phyloP scores from a whole-genome alignment of 92 coral and sea anemone species.

The Metridium senile region DNA sequence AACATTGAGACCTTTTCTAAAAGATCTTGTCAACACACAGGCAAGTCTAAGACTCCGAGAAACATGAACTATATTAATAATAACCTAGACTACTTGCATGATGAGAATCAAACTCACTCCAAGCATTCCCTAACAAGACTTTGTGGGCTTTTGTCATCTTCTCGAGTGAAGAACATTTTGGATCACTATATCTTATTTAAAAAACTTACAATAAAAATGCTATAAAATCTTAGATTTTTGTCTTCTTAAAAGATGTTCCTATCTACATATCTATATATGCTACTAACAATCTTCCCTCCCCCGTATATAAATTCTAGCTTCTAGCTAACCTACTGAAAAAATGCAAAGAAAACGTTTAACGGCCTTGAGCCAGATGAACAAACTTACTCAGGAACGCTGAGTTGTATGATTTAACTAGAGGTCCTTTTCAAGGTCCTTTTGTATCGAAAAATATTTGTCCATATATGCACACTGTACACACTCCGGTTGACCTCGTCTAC shows the following conservation, averaged over 20 bases:
- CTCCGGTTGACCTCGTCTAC: neutral
- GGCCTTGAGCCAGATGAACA: constrained; percentile 39
- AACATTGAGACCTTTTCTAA: constrained; percentile 31
- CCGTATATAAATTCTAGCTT: constrained; percentile 31
- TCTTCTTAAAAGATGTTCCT: constrained; percentile 33
- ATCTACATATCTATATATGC: constrained; percentile 33
- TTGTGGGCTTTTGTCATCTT: constrained; percentile 12
- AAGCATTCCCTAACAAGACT: constrained; percentile 25
- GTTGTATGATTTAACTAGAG: constrained; percentile 3
- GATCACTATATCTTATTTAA: constrained; percentile 11
- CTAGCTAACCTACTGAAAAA: constrained; percentile 33
- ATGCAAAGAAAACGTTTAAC: constrained; percentile 23
- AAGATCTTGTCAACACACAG: constrained; percentile 29
- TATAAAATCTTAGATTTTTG: constrained; percentile 32
- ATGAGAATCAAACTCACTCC: neutral
- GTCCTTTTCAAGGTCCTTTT: constrained; percentile 37
- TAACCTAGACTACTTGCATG: neutral
- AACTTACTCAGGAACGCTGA: constrained; percentile 16
- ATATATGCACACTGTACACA: constrained; percentile 11
- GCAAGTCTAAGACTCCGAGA: constrained; percentile 21
- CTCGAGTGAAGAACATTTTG: neutral
- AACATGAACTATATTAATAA: neutral
- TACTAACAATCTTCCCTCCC: constrained; percentile 10
- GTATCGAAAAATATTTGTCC: constrained; percentile 29
- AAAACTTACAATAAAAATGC: constrained; percentile 34